Evolutionary conservation across 1,140 invertebrate genomes (phyloP), one percentile per base, ranked within the genome.

Genomic region (Platyura marginata): DNA sequence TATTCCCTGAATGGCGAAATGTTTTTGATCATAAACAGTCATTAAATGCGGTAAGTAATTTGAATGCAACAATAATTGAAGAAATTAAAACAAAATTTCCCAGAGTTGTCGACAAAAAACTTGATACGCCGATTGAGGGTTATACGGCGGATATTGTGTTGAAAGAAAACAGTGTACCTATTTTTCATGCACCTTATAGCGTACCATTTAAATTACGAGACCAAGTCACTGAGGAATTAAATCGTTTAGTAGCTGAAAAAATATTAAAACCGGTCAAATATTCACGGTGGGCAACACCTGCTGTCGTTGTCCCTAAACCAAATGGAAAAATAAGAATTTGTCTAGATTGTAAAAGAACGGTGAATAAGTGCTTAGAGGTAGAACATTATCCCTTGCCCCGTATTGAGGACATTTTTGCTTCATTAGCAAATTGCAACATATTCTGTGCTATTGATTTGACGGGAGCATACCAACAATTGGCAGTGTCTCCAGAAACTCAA

Each of bases 281-380:
- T 46, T 43, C 44, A 34, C 37, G 51, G 41, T 51, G 53, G 51
- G 48, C 56, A 45, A 49, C 49, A 49, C 52, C 57, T 41, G 44
- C 67, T 5, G 60, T 70, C 1, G 46, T 62, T 1, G 64, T 70
- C 3, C 51, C 54, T 42, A 72, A 70, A 47, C 52, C 55, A 40
- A 51, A 64, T 47, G 55, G 51, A 8, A 44, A 44, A 41, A 48
- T 55, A 23, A 45, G 65, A 21, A 51, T 69, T 36, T 68, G 66
- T 52, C 55, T 55, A 1, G 66, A 68, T 51, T 69, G 57, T 49
- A 59, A 63, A 44, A 48, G 46, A 23, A 62, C 62, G 2, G 43
- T 66, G 34, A 66, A 65, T 45, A 41, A 39, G 21, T 42, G 48
- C 37, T 42, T 61, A 23, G 36, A 53, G 19, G 42, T 50, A 21